Evolutionary conservation across 2,888 invertebrate species (phyloP).

Genomic region (Lamproptera curius): DNA sequence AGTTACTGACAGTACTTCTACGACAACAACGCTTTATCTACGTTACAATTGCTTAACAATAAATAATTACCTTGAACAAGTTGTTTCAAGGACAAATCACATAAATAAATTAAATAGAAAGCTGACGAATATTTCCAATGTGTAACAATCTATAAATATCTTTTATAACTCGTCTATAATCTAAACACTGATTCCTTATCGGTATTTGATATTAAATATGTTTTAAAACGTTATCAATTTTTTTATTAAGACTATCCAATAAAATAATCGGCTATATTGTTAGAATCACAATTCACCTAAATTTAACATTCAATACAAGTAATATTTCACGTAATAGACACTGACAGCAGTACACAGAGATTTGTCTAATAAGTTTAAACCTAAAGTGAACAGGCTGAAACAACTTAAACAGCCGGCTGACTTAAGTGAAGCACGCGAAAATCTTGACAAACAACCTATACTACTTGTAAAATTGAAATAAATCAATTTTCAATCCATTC

Average conservation of each 20-base stretch:
- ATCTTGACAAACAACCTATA: not conserved
- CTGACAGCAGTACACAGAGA: constrained; percentile 47
- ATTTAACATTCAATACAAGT: constrained; percentile 57
- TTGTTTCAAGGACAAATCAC: constrained; percentile 7
- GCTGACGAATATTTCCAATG: constrained; percentile 10
- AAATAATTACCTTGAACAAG: not conserved
- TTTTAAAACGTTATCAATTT: constrained; percentile 62
- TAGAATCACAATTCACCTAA: constrained; percentile 77
- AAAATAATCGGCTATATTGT: constrained; percentile 70
- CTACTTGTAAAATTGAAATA: not conserved
- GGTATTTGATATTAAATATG: constrained; percentile 62
- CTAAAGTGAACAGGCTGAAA: constrained; percentile 2
- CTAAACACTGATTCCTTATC: constrained; percentile 67
- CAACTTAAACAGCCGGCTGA: not conserved
- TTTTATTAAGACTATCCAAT: constrained; percentile 58
- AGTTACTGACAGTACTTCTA: not conserved
- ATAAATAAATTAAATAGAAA: constrained; percentile 14
- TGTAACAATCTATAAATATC: constrained; percentile 52
- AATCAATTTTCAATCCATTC: not conserved
- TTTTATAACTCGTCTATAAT: constrained; percentile 47
- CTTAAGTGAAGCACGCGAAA: not conserved
- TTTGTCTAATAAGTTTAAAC: too few species aligned
- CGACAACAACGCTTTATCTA: constrained; percentile 2
- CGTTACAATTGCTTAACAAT: constrained; percentile 1
- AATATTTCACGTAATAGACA: constrained; percentile 70